Base-by-base conservation (phyloP, 2,888 invertebrate species). In the Xestia rhomboidea region DNA sequence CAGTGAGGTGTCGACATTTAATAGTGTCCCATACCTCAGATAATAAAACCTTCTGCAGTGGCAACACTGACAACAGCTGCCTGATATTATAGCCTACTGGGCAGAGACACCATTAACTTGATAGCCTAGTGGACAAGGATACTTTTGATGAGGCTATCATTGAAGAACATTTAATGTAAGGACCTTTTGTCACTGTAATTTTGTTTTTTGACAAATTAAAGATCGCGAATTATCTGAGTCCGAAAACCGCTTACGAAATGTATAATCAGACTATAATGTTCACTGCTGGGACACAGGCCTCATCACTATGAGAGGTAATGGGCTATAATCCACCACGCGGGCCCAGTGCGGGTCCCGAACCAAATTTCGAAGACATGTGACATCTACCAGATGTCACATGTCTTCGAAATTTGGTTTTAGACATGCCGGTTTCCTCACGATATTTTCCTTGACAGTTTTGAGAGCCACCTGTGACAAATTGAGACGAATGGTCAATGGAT, bases 41-140 rank as follows among this genome's bases (percentile, higher is more conserved):
- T 30, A 73, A 72, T 69, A 49, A 46, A 69, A 72, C 69, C 44
- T 44, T 38, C 13, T 51, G 15, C 13, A 57, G 7, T 30, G 49
- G 68, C 30, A 60, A 46, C 44, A 75, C 77, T 67, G 38, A n/a
- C 49, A 64, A 38, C 82, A 77, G 60, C 73, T 82, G 78, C 13
- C 73, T n/a, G 82, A 68, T 51, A 60, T 60, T 30, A 60, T 49
- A n/a, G 57, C 46, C 30, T 30, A 5, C 15, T 24, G 41, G n/a
- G 21, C 67, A 46, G 18, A 34, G 62, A 41, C n/a, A n/a, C 38
- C n/a, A 44, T 44, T n/a, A 60, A 68, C 0, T 62, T 62, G 1
- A 62, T 34, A 62, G 62, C 34, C 21, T 62, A 62, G 34, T 11
- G 34, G 62, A 21, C 21, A 62, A 62, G 21, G 34, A 11, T 34